Conservation (phyloP, 2,797 vertebrate genomes). For the Xenops minutus region DNA sequence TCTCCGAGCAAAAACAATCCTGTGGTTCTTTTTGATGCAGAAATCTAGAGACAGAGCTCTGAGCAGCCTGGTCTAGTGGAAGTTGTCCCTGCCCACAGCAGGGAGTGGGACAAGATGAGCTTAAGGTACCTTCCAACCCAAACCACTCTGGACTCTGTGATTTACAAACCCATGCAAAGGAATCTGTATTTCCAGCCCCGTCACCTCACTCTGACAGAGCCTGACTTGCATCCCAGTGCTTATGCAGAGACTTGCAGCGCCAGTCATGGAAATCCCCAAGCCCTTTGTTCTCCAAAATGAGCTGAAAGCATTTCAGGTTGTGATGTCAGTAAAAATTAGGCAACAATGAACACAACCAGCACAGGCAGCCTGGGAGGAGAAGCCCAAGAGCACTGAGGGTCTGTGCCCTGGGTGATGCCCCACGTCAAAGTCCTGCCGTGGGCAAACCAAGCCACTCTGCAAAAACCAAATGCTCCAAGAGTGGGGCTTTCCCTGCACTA, state of each 20-base stretch:
- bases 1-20: not conserved
- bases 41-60: not conserved
- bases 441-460: not conserved
- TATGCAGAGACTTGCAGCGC: not conserved
- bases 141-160: not conserved
- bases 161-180: not conserved
- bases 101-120: not conserved
- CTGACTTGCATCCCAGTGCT: not conserved
- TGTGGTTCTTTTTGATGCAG: fast-evolving
- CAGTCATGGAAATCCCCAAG: slow-evolving; percentile 52
- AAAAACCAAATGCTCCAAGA: not conserved
- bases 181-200: not conserved
- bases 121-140: not conserved
- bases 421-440: not conserved
- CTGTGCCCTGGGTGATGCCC: not conserved
- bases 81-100: not conserved
- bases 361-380: not conserved
- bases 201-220: not conserved
- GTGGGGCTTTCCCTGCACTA: not conserved
- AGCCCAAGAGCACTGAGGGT: not conserved
- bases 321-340: not conserved
- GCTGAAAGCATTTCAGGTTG: not conserved
- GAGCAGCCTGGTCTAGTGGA: not conserved
- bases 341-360: not conserved
- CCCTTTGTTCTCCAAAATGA: slow-evolving; percentile 33